A percentile compares a stretch with the other conserved stretches of the same genome.
These are phyloP conservation scores for Pandemis cinnamomeana DNA, from an alignment of 2,888 invertebrate genomes.

Conservation along the genomic window DNA sequence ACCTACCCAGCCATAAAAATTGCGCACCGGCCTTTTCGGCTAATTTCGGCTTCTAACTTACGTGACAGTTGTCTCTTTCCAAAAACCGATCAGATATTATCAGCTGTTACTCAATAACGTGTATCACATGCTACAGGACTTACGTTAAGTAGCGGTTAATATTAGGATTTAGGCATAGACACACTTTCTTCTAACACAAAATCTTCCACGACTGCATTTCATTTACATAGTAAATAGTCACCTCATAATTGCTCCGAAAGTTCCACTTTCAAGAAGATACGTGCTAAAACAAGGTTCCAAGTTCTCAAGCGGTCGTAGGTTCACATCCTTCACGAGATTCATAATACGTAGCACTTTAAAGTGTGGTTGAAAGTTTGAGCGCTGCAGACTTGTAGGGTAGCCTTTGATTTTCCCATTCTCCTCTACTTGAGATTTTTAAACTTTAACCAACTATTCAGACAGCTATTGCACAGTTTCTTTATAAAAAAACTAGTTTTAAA, in stretches of 20 bases:
- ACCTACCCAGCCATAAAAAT: too few species aligned
- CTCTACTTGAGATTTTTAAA: conserved; percentile 44
- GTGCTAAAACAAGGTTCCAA: conserved; percentile 31
- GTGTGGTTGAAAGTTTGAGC: conserved; percentile 47
- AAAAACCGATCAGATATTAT: too few species aligned
- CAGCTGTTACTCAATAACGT: too few species aligned
- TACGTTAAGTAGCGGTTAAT: too few species aligned
- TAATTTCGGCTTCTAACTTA: too few species aligned
- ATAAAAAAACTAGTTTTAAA: conserved; percentile 19
- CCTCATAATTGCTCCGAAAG: conserved; percentile 1
- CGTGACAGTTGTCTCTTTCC: too few species aligned
- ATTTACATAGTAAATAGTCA: not conserved
- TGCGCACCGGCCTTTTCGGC: too few species aligned
- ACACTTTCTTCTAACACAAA: not conserved
- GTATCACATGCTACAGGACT: too few species aligned
- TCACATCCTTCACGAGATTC: conserved; percentile 37
- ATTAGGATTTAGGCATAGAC: too few species aligned
- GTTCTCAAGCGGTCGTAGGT: conserved; percentile 25
- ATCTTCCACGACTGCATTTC: not conserved
- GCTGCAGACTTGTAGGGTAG: conserved; percentile 39
- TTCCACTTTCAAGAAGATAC: conserved; percentile 14
- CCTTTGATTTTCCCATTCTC: conserved; percentile 45
- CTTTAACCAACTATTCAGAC: conserved; percentile 48
- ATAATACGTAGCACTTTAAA: conserved; percentile 39
- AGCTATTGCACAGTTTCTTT: conserved; percentile 34